phyloP scores from a whole-genome alignment of 2,797 vertebrate genomes.

The Sus cebifrons region DNA sequence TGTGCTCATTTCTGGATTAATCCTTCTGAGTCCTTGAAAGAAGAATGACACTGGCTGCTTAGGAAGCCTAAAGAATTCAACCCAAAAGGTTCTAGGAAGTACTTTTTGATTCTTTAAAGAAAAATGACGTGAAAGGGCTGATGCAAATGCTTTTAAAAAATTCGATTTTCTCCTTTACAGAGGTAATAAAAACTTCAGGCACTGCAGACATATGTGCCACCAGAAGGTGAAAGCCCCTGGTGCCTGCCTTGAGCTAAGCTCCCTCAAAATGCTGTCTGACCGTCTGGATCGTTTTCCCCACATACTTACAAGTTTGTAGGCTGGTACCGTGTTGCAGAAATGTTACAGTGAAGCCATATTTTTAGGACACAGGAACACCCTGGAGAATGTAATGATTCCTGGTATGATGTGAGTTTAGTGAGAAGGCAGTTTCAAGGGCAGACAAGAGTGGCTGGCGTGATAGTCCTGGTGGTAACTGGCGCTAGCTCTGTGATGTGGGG shows the following conservation, averaged over 20 bases:
- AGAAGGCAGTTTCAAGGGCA: background rate
- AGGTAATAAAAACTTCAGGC: background rate
- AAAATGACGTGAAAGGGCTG: background rate
- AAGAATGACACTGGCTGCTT: constrained; percentile 56
- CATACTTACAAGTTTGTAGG: fast-evolving
- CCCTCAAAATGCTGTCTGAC: fast-evolving
- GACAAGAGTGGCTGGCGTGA: background rate
- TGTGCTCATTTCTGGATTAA: constrained; percentile 72
- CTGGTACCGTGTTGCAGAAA: background rate
- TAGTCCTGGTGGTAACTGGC: background rate
- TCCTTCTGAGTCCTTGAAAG: constrained; percentile 66
- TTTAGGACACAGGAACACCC: fast-evolving
- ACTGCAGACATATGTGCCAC: fast-evolving
- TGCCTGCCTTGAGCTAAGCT: fast-evolving
- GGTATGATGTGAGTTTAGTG: background rate
- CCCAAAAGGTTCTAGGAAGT: background rate
- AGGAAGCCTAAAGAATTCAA: constrained; percentile 52
- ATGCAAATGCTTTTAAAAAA: background rate
- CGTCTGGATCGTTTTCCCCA: fast-evolving
- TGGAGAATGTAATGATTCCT: background rate
- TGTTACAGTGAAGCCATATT: fast-evolving
- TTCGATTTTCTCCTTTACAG: fast-evolving
- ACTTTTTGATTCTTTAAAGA: background rate
- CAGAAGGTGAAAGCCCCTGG: fast-evolving
- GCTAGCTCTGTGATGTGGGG: background rate